Evolutionary conservation across 2,888 invertebrate species (phyloP).

Genomic region (Synanthedon andrenaeformis): DNA sequence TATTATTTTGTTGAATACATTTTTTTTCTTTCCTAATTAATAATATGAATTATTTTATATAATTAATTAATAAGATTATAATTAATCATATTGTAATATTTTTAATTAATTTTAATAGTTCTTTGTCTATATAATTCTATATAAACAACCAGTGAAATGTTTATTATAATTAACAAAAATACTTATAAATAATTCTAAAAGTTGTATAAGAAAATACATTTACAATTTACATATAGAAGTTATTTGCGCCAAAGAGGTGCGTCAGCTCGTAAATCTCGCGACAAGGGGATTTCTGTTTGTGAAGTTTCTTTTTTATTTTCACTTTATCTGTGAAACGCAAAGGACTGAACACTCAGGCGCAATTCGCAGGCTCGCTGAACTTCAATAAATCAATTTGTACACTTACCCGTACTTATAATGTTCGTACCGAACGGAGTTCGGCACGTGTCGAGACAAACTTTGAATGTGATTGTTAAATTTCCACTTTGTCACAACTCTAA

Average conservation of each 20-base stretch:
- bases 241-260: slow-evolving; percentile 54
- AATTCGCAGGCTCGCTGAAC: slow-evolving; percentile 59
- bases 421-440: slow-evolving; percentile 32
- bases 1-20: too few species aligned
- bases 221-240: slow-evolving; percentile 61
- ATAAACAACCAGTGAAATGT: too few species aligned
- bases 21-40: too few species aligned
- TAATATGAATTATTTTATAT: too few species aligned
- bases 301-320: slow-evolving; percentile 68
- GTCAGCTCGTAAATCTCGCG: slow-evolving; percentile 66
- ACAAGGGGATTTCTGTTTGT: slow-evolving; percentile 68
- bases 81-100: too few species aligned
- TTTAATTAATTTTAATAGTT: too few species aligned
- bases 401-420: slow-evolving; percentile 58
- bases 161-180: too few species aligned
- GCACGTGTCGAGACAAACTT: slow-evolving; percentile 46
- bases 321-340: slow-evolving; percentile 64
- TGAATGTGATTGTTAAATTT: slow-evolving; percentile 37
- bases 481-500: slow-evolving; percentile 20
- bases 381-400: slow-evolving; percentile 71
- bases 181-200: too few species aligned
- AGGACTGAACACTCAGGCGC: slow-evolving; percentile 64
- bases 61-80: too few species aligned
- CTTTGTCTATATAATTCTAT: too few species aligned
- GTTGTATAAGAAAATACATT: slow-evolving; percentile 8